Conservation (phyloP, 2,888 invertebrate species). For the Caenorhabditis imperialis region DNA sequence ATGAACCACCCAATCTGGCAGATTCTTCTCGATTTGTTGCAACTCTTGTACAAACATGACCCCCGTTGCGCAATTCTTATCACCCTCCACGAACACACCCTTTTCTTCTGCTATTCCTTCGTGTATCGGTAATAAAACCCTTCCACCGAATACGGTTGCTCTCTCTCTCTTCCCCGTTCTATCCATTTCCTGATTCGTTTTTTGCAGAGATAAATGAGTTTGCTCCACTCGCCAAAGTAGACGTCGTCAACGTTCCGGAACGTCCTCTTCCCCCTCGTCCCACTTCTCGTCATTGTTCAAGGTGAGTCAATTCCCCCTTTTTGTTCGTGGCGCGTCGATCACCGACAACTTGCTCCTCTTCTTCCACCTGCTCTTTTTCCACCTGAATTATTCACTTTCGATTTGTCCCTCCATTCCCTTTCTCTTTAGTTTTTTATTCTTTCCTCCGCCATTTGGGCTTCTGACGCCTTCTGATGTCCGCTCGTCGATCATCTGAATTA, state of each 20-base stretch:
- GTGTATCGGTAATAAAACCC: conserved; percentile 35
- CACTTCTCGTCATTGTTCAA: conserved; percentile 15
- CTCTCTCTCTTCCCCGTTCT: conserved; percentile 1
- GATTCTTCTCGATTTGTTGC: too few relatives aligned
- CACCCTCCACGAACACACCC: conserved; percentile 29
- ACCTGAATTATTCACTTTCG: conserved; percentile 34
- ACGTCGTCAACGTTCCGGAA: conserved; percentile 8
- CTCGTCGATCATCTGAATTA: conserved; percentile 29
- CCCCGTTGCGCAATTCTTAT: conserved; percentile 20
- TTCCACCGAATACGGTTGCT: not conserved
- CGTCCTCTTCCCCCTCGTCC: not conserved
- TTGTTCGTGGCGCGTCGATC: conserved; percentile 21
- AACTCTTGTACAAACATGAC: conserved; percentile 12
- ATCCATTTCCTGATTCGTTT: not conserved
- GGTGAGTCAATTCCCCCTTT: conserved; percentile 12
- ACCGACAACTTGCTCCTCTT: conserved; percentile 45
- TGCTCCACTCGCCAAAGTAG: conserved; percentile 33
- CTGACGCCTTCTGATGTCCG: conserved; percentile 3
- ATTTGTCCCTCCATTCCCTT: not conserved
- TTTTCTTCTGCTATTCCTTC: conserved; percentile 15
- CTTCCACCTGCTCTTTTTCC: conserved; percentile 2
- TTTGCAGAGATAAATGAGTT: conserved; percentile 38
- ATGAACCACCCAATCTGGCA: too few relatives aligned
- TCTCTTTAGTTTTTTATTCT: not conserved
- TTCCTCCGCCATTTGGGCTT: not conserved